Evolutionary conservation across 2,113 vertebrate genomes (phyloP), one percentile per base, ranked within the genome.

Genomic region (Pelusios castaneus): DNA sequence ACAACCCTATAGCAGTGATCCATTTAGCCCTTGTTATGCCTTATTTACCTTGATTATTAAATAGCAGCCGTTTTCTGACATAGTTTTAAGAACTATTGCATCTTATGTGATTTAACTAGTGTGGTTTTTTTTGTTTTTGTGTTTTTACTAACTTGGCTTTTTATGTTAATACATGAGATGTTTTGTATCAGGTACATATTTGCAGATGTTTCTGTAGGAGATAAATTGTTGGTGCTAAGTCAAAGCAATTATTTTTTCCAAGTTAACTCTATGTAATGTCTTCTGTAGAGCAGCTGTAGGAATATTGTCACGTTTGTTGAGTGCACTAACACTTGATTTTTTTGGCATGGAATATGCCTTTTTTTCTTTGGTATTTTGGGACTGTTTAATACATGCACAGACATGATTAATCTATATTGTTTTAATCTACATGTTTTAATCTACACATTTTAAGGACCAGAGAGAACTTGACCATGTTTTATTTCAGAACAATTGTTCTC

Each of bases 181-280:
- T 88, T 96, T 96, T 95, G 81, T 78, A 89, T 88, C 90, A 47
- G 75, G 17, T 89, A 86, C 52, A 82, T 82, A 91, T 95, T 89
- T 92, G 79, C 58, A 89, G 85, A 91, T 87, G 88, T 88, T 45
- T 94, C 91, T 88, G 93, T 96, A 92, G 96, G 92, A 95, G 92
- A 89, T 76, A 95, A 95, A 78, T 79, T 85, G 94, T 92, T 95
- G 93, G 94, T 82, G 78, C 89, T 88, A 91, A 95, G 84, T 41
- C 85, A 88, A 92, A 95, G 95, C 88, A 90, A 95, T 95, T 96
- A 95, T 93, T 95, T 95, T 95, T 91, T 81, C 79, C 63, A 81
- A 22, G 79, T 79, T 52, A 95, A 91, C 55, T 60, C 24, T 80
- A 47, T 88, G 83, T 96, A n/a, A 86, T 81, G 82, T 93, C 84